Evolutionary conservation across 30 jellyfish, hydroid and myxozoan species (phyloP).

Genomic region (Hydractinia echinata): DNA sequence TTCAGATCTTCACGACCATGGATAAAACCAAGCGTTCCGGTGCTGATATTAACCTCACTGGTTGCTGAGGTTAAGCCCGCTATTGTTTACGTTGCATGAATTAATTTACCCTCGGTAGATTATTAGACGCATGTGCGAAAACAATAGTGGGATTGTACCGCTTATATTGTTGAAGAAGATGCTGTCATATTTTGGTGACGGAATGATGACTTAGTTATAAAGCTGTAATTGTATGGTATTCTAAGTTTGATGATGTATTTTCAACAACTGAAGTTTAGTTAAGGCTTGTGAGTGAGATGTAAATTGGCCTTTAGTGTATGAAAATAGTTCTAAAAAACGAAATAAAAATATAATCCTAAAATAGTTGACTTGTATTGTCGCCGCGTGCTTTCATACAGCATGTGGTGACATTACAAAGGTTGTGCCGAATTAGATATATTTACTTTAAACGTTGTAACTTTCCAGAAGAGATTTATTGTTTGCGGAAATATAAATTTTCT

Average conservation of each 20-base stretch:
- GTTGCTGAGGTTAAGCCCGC: constrained; percentile 98
- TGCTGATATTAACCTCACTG: constrained; percentile 46
- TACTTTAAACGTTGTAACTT: too few species aligned
- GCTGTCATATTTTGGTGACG: neutral
- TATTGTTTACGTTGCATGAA: neutral
- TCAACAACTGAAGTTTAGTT: neutral
- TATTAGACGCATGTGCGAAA: neutral
- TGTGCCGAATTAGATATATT: too few species aligned
- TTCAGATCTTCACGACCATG: constrained; percentile 76
- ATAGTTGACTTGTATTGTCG: too few species aligned
- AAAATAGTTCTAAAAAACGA: too few species aligned
- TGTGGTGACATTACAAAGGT: too few species aligned
- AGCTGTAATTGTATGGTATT: constrained; percentile 16
- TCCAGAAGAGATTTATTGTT: too few species aligned
- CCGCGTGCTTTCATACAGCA: too few species aligned
- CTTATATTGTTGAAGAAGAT: neutral
- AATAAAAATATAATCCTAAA: too few species aligned
- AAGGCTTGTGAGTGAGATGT: too few species aligned
- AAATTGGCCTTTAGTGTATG: too few species aligned
- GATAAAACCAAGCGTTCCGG: constrained; percentile 80
- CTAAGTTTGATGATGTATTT: constrained; percentile 16
- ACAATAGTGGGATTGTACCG: neutral
- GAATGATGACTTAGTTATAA: neutral
- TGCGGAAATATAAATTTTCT: too few species aligned
- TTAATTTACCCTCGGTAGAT: neutral